These are phyloP conservation scores for Archocentrus centrarchus DNA, from an alignment of 2,113 vertebrate species.

Conservation along the genomic window DNA sequence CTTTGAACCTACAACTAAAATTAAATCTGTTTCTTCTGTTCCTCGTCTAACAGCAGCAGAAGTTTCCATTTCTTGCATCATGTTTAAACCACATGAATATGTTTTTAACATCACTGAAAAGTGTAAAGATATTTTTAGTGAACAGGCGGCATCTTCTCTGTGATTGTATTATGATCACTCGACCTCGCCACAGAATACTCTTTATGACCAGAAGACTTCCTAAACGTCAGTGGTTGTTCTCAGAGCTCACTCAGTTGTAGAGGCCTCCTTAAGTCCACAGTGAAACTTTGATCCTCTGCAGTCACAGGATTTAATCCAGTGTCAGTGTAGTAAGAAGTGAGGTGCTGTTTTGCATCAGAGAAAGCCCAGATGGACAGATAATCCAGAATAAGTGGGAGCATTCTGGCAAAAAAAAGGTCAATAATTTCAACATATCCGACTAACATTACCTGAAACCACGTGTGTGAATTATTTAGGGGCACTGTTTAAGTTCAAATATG, in stretches of 20 bases:
- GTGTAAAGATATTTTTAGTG: too few species aligned
- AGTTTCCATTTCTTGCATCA: slow-evolving; percentile 9
- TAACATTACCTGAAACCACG: not conserved
- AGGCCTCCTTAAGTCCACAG: not conserved
- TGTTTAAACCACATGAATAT: not conserved
- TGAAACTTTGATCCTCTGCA: not conserved
- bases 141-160: not conserved
- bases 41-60: not conserved
- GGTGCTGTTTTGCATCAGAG: not conserved
- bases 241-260: not conserved
- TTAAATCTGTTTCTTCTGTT: not conserved
- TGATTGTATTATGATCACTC: not conserved
- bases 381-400: not conserved
- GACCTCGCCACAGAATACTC: not conserved
- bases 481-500: not conserved
- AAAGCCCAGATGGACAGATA: not conserved
- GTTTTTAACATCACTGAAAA: not conserved
- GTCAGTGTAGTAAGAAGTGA: not conserved
- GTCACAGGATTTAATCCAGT: not conserved
- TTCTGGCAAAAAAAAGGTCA: not conserved
- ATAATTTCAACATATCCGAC: not conserved
- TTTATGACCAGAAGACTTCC: not conserved
- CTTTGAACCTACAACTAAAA: not conserved
- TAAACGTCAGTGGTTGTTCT: not conserved
- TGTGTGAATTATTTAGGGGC: not conserved